Evolutionary conservation across 2,113 vertebrate genomes (phyloP), one percentile per base, ranked within the genome.

Genomic region (Tylochromis polylepis): DNA sequence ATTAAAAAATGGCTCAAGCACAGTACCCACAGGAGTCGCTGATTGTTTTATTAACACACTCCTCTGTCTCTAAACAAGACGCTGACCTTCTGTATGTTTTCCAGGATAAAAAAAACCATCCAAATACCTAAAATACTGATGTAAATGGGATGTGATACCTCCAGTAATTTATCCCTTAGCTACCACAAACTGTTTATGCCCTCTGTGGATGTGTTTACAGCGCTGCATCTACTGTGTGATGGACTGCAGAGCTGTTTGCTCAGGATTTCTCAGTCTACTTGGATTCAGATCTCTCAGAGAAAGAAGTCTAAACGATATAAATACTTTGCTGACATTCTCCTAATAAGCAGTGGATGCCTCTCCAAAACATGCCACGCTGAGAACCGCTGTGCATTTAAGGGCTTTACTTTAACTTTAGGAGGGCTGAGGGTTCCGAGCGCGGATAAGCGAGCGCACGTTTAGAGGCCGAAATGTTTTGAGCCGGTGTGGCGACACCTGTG

Each of bases 141-240:
- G 72, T 53, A 53, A 53, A 77, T 77, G 46, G 18, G 70, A 75
- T 4, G 60, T 31, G 20, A 80, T 56, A 3, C 5, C 24, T 5
- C 38, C 10, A 3, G 80, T 77, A 46, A 58, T 83, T n/a, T 38
- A 22, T 90, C 88, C 82, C 82, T 53, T 10, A 43, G 56, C 80
- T 46, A 60, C 58, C 77, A 2, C 43, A 84, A 34, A 79, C 49
- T 84, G 88, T 91, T 92, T 86, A 79, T 34, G 9, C 22, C 53
- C n/a, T 77, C 49, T 6, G 14, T 16, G 59, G 24, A 31, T 46
- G 75, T 93, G 92, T 87, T 92, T 89, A 86, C 83, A 56, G 15
- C 0, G 4, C 31, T 11, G 11, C 11, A 2, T 86, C 46, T n/a
- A 18, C 56, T 49, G 38, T 75, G 38, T 56, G 79, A 62, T 81